Percentiles rank a stretch among this genome's conserved stretches.
Conservation (phyloP, 2,113 vertebrate species). For the Phaetusa simplex region DNA sequence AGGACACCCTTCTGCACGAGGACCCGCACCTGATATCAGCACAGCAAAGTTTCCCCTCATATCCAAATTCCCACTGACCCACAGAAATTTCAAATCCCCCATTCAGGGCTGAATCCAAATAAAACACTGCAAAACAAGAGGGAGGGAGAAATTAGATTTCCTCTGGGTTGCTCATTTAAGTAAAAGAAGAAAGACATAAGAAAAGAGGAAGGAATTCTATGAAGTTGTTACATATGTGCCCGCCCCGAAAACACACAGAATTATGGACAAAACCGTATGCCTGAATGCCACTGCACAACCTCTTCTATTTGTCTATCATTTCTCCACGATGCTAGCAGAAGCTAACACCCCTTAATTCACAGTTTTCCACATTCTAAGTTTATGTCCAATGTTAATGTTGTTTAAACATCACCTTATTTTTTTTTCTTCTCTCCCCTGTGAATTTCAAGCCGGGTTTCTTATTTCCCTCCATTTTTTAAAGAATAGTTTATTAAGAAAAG, state of each 20-base stretch:
- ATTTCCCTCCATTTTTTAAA: not conserved
- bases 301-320: not conserved
- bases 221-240: not conserved
- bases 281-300: not conserved
- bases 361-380: not conserved
- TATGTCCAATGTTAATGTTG: not conserved
- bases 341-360: not conserved
- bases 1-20: not conserved
- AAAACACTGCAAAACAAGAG: not conserved
- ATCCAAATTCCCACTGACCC: not conserved
- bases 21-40: accelerated
- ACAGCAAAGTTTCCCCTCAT: not conserved
- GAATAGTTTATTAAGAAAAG: slow-evolving; percentile 45
- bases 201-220: not conserved
- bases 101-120: not conserved
- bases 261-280: not conserved
- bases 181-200: not conserved
- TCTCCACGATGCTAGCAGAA: not conserved
- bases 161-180: not conserved
- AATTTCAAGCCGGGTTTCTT: slow-evolving; percentile 4
- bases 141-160: not conserved
- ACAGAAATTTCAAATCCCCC: not conserved
- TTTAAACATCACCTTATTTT: not conserved
- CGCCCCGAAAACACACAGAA: accelerated
- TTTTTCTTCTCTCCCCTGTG: not conserved